A percentile compares a stretch with the other conserved stretches of the same genome.
Conservation (phyloP, 2,888 invertebrate species). For the Torymus aiolomorphi region DNA sequence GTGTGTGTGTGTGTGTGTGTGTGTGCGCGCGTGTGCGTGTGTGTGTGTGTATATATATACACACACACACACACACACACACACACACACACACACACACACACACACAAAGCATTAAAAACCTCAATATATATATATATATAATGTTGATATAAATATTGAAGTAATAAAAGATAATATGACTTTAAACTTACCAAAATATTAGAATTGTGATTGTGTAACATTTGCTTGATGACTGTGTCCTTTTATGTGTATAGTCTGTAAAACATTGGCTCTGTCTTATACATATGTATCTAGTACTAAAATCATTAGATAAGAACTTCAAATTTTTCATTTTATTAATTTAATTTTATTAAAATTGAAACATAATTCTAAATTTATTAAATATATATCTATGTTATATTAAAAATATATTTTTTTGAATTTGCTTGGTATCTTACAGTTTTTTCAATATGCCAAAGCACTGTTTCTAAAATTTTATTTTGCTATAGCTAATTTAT, state of each 20-base stretch:
- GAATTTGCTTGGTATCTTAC: constrained; percentile 24
- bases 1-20: too few relatives aligned
- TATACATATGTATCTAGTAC: not conserved
- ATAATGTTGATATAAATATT: constrained; percentile 22
- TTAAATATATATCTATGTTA: not conserved
- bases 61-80: too few relatives aligned
- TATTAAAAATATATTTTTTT: constrained; percentile 11
- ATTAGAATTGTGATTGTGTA: constrained; percentile 34
- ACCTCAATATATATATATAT: constrained; percentile 2
- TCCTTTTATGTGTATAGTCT: constrained; percentile 17
- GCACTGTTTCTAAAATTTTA: constrained; percentile 3
- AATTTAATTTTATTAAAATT: not conserved
- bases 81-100: too few relatives aligned
- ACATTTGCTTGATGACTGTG: constrained; percentile 24
- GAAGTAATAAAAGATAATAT: constrained; percentile 2
- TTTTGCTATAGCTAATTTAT: constrained; percentile 16
- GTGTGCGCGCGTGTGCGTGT: too few relatives aligned
- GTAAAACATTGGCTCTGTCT: constrained; percentile 11
- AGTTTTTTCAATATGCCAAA: constrained; percentile 13
- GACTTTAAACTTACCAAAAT: constrained; percentile 1
- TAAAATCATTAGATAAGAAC: not conserved
- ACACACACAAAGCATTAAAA: constrained; percentile 29
- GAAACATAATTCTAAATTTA: too few relatives aligned
- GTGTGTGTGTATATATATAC: not conserved
- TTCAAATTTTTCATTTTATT: constrained; percentile 3